These are phyloP conservation scores for Linurgus olivaceus DNA, from an alignment of 2,797 vertebrate genomes.

Conservation along the genomic window DNA sequence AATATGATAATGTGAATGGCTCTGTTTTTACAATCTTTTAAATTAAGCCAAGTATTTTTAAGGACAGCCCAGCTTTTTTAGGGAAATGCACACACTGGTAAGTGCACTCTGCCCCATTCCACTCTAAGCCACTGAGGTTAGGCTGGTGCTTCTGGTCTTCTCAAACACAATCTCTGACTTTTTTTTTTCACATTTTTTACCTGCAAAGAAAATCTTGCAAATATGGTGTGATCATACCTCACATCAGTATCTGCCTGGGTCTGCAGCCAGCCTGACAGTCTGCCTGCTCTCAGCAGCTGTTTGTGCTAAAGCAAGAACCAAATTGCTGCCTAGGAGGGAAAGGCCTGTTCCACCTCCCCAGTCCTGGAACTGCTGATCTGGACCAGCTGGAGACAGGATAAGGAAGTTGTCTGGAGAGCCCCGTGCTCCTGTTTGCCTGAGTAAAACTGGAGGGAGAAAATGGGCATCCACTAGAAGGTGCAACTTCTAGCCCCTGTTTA, in stretches of 20 bases:
- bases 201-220: background rate
- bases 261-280: background rate
- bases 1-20: background rate
- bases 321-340: background rate
- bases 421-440: background rate
- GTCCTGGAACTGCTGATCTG: background rate
- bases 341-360: background rate
- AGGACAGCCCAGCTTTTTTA: background rate
- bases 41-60: background rate
- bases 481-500: background rate
- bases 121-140: background rate
- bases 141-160: background rate
- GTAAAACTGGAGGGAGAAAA: background rate
- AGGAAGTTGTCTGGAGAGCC: background rate
- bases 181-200: background rate
- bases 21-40: background rate
- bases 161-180: background rate
- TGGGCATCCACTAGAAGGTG: background rate
- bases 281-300: background rate
- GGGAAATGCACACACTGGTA: background rate
- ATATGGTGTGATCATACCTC: background rate
- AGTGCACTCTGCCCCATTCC: background rate
- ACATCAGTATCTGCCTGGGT: background rate
- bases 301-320: background rate
- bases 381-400: background rate